These are phyloP conservation scores for Chiridota heheva DNA, from an alignment of 35 echinoderm and acorn worm genomes.

Conservation along the genomic window DNA sequence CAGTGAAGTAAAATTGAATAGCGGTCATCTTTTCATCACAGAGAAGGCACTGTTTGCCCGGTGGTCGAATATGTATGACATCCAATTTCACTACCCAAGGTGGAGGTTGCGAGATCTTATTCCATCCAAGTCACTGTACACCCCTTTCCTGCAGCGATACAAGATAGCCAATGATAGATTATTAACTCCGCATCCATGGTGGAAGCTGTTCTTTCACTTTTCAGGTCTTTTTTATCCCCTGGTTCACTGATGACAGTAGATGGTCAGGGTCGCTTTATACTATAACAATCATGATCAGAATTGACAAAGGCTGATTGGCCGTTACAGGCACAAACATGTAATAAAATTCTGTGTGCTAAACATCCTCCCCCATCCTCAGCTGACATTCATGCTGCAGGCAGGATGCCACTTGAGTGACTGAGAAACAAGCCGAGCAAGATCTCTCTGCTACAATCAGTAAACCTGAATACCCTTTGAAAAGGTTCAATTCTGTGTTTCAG, in stretches of 20 bases:
- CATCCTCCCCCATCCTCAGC: no score
- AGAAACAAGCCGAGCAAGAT: no score
- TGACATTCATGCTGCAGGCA: no score
- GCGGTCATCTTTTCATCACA: constrained; percentile 94
- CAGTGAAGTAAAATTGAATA: constrained; percentile 65
- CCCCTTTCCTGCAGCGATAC: constrained; percentile 82
- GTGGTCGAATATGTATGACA: constrained; percentile 68
- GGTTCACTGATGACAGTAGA: constrained; percentile 62
- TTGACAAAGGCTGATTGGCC: no score
- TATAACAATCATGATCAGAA: no score
- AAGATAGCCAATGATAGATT: constrained; percentile 64
- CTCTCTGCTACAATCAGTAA: no score
- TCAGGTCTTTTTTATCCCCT: constrained; percentile 85
- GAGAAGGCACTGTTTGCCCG: constrained; percentile 92
- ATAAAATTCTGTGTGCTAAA: no score
- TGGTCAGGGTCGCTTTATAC: neutral
- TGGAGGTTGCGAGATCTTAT: constrained; percentile 14
- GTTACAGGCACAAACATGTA: no score
- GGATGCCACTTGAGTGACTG: no score
- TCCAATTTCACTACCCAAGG: constrained; percentile 72
- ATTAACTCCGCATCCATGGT: constrained; percentile 70
- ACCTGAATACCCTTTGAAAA: no score
- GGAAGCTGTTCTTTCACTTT: constrained; percentile 92
- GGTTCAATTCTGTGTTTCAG: no score
- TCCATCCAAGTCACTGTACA: constrained; percentile 39